phyloP scores from a whole-genome alignment of 1,140 invertebrate genomes.

The Diploscapter pachys region DNA sequence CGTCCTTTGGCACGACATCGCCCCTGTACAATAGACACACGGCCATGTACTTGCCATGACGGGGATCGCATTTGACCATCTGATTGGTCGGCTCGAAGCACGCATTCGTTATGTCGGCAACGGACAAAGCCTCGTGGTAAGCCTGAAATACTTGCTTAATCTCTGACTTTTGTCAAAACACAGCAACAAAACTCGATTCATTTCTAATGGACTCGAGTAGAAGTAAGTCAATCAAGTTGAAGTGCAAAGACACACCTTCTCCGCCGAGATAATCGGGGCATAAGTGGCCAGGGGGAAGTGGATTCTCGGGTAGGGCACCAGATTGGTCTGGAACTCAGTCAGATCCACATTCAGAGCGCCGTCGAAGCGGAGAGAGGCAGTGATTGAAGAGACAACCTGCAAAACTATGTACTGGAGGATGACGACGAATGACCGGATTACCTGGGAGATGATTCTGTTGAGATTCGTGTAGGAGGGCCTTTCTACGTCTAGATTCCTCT shows the following conservation, averaged over 20 bases:
- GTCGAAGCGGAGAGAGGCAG: slow-evolving; percentile 78
- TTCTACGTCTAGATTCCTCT: slow-evolving; percentile 73
- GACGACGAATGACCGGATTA: slow-evolving; percentile 13
- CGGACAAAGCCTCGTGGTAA: slow-evolving; percentile 71
- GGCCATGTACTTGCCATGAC: slow-evolving; percentile 68
- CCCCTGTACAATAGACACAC: slow-evolving; percentile 76
- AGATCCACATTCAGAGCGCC: slow-evolving; percentile 80
- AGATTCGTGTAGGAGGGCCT: slow-evolving; percentile 74
- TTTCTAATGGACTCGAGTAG: too few relatives aligned
- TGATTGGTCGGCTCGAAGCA: slow-evolving; percentile 77
- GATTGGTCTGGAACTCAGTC: slow-evolving; percentile 79
- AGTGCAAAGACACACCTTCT: slow-evolving; percentile 15
- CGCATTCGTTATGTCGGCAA: slow-evolving; percentile 61
- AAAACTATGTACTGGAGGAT: neutral
- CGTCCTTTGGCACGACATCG: slow-evolving; percentile 73
- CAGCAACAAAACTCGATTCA: too few relatives aligned
- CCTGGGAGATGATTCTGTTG: slow-evolving; percentile 75
- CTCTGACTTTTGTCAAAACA: too few relatives aligned
- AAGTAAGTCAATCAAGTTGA: too few relatives aligned
- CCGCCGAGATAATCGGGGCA: slow-evolving; percentile 41
- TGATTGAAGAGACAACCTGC: slow-evolving; percentile 75
- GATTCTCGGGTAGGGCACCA: slow-evolving; percentile 71
- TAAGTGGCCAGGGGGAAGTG: slow-evolving; percentile 65
- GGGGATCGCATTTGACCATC: slow-evolving; percentile 71
- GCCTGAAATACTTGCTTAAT: neutral